A percentile compares a stretch with the other conserved stretches of the same genome.
Conservation (phyloP, 2,113 vertebrate species). For the Hyperopisus bebe region DNA sequence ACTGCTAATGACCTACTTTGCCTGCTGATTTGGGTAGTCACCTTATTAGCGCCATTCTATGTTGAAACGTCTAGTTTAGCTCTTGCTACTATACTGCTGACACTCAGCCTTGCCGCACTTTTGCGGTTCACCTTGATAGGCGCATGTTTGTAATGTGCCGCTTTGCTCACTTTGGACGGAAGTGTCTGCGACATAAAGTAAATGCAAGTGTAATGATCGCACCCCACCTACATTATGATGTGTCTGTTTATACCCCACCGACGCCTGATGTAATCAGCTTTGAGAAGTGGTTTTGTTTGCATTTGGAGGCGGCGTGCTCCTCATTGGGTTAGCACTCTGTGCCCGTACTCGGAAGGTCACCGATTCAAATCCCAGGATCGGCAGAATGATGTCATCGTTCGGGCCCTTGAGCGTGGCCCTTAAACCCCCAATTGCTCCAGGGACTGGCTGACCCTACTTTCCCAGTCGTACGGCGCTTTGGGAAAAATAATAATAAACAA, state of each 20-base stretch:
- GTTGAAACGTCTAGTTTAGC: not conserved
- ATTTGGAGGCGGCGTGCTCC: not conserved
- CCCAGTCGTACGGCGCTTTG: not conserved
- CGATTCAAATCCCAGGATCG: not conserved
- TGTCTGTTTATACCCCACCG: not conserved
- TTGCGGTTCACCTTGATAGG: not conserved
- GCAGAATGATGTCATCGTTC: not conserved
- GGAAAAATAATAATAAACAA: not conserved
- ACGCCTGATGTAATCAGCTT: not conserved
- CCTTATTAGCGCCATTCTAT: not conserved
- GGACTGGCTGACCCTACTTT: not conserved
- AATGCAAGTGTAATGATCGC: not conserved
- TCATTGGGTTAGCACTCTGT: not conserved
- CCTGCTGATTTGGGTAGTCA: not conserved
- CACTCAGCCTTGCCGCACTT: not conserved
- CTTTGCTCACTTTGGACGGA: not conserved
- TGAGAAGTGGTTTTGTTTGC: not conserved
- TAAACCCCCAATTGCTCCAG: not conserved
- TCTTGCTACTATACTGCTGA: not conserved
- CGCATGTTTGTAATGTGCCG: not conserved
- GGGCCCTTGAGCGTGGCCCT: not conserved
- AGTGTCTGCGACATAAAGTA: not conserved
- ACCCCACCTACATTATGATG: not conserved
- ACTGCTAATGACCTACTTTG: not conserved
- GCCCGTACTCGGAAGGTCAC: not conserved